Base-by-base conservation (phyloP, 2,888 invertebrate species). In the Andrena haemorrhoa region DNA sequence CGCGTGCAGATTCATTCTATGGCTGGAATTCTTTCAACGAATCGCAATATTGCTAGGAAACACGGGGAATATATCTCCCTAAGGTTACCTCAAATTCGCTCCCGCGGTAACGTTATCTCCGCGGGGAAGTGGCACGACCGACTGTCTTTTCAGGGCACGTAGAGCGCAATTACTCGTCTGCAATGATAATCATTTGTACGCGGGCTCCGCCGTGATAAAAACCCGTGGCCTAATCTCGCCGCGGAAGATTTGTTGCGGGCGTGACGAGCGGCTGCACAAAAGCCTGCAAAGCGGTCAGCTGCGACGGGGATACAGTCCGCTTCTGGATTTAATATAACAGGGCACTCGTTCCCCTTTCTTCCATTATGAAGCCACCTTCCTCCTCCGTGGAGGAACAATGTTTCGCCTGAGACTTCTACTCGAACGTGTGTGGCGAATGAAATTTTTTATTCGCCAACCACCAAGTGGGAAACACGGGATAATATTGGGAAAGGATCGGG, bases 301-400 rank as follows among this genome's bases (percentile, higher is more conserved):
- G 26, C n/a, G 12, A n/a, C 20, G 20, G 5, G 41, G 29, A n/a
- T 49, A 8, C 12, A n/a, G n/a, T 8, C 31, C 6, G 49, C 31
- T 51, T 12, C 20, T 6, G 49, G 31, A 51, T 51, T 51, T 66
- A 51, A 66, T 33, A 66, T n/a, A 12, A 53, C 20, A n/a, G 29
- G 5, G 33, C 10, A 5, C 12, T 20, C 2, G 4, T 1, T 33
- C 26, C 10, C 51, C 10, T 16, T 35, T 61, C 10, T 35, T 35
- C 35, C 33, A n/a, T 31, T 33, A 33, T 1, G 2, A 60, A 16
- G 29, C 26, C 8, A 0, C 60, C n/a, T 41, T 41, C 12, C 41
- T 12, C 41, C 12, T 0, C 12, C 41, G 16, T 41, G 16, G 1
- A 0, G 41, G 41, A 4, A 16, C 12, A 16, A 41, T 16, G 41